Conservation (phyloP, 2,113 vertebrate genomes). For the Gavialis gangeticus region DNA sequence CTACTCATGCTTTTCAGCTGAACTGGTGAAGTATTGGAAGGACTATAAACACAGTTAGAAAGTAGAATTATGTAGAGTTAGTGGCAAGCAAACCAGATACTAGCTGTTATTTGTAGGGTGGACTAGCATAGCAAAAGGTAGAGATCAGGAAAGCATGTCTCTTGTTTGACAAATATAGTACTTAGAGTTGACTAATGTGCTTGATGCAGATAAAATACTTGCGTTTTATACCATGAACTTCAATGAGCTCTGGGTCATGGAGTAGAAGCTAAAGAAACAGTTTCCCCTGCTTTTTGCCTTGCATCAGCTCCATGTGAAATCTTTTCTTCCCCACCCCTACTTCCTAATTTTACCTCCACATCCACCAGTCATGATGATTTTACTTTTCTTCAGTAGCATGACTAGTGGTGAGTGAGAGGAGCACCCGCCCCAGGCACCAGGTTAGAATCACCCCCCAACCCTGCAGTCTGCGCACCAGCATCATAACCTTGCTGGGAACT, state of each 20-base stretch:
- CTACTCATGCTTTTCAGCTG: neutral
- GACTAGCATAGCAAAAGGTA: neutral
- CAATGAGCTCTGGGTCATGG: slow-evolving; percentile 5
- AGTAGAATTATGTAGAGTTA: neutral
- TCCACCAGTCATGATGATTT: neutral
- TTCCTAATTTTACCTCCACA: neutral
- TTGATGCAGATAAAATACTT: slow-evolving; percentile 1
- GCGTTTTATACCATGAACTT: neutral
- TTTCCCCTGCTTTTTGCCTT: neutral
- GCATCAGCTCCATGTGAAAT: neutral
- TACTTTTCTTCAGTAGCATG: too few relatives aligned
- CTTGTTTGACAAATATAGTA: neutral
- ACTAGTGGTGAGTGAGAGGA: too few relatives aligned
- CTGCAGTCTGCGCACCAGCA: too few relatives aligned
- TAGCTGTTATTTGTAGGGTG: neutral
- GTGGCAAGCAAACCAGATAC: neutral
- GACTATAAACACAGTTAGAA: neutral
- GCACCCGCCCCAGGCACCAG: too few relatives aligned
- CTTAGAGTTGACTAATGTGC: neutral
- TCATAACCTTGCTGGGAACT: too few relatives aligned
- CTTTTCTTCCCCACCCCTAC: neutral
- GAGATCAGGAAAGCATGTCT: neutral
- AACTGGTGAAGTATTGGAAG: neutral
- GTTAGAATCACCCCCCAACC: too few relatives aligned
- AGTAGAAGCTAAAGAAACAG: neutral